Evolutionary conservation across 1,140 invertebrate species (phyloP).

Genomic region (Lepidurus apus): DNA sequence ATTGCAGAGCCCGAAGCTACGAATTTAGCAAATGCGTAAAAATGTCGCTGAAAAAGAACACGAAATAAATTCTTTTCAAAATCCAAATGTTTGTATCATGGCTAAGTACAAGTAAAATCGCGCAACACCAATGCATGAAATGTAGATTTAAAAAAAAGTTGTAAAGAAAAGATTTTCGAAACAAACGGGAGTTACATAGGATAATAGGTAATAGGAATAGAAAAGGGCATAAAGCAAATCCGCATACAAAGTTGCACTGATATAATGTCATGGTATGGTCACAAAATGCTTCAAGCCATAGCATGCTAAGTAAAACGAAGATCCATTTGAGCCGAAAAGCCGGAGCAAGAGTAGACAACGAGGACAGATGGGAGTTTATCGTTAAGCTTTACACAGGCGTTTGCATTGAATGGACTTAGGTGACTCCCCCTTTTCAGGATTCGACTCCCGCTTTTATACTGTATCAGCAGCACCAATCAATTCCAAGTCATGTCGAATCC

Average conservation of each 20-base stretch:
- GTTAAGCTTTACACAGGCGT: conserved; percentile 18
- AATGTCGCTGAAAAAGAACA: neutral
- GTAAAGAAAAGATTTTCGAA: neutral
- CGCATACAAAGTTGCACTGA: conserved; percentile 5
- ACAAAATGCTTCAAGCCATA: conserved; percentile 4
- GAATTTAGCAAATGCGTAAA: neutral
- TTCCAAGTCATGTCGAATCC: conserved; percentile 15
- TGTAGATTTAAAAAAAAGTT: neutral
- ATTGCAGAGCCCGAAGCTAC: neutral
- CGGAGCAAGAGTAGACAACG: conserved; percentile 3
- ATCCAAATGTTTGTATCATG: neutral
- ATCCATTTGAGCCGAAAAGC: conserved; percentile 4
- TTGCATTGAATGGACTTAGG: conserved; percentile 16
- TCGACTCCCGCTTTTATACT: neutral
- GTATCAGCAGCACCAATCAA: conserved; percentile 8
- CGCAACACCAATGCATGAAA: neutral
- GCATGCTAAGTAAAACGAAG: neutral
- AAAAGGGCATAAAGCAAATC: neutral
- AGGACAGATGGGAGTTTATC: conserved; percentile 3
- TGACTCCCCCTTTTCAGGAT: neutral
- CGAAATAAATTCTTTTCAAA: neutral
- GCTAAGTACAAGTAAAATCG: conserved; percentile 2
- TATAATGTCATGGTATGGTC: neutral
- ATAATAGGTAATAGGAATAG: neutral
- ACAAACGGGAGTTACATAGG: too few relatives aligned